A percentile compares a stretch with the other conserved stretches of the same genome.
Evolutionary conservation across 2,888 invertebrate genomes (phyloP).

Genomic region (Mimumesa dahlbomi): DNA sequence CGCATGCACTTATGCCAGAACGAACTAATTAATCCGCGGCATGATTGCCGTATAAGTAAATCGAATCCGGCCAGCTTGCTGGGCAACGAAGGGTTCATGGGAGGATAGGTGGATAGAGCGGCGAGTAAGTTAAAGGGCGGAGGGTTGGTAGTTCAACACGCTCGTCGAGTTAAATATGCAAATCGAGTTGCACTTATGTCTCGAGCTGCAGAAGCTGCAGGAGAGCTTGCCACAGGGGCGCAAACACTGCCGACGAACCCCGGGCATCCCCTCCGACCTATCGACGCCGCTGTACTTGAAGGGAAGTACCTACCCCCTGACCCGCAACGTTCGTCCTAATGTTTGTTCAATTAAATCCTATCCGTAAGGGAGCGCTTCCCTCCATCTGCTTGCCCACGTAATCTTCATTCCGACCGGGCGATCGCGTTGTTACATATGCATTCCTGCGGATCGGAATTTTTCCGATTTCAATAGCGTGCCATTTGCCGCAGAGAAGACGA

Average conservation of each 20-base stretch:
- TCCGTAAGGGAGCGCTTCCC: slow-evolving; percentile 29
- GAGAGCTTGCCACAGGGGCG: slow-evolving; percentile 33
- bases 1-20: slow-evolving; percentile 43
- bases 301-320: slow-evolving; percentile 45
- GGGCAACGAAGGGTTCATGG: slow-evolving; percentile 11
- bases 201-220: slow-evolving; percentile 44
- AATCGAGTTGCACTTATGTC: slow-evolving; percentile 67
- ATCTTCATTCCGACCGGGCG: slow-evolving; percentile 3
- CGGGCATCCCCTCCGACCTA: slow-evolving; percentile 10
- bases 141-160: slow-evolving; percentile 31
- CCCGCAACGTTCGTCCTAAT: slow-evolving; percentile 37
- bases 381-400: background rate
- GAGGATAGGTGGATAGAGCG: background rate
- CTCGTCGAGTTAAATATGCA: slow-evolving; percentile 63
- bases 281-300: slow-evolving; percentile 36
- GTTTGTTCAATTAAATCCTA: slow-evolving; percentile 64
- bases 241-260: slow-evolving; percentile 36
- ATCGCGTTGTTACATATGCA: no score
- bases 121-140: slow-evolving; percentile 15
- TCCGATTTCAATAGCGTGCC: no score
- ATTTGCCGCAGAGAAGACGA: no score
- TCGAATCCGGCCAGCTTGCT: slow-evolving; percentile 42
- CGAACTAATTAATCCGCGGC: slow-evolving; percentile 59
- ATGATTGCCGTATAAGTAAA: slow-evolving; percentile 62
- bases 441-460: no score